Evolutionary conservation across 2,113 vertebrate species (phyloP), one percentile per base, ranked within the genome.

Genomic region (Ameiurus melas): DNA sequence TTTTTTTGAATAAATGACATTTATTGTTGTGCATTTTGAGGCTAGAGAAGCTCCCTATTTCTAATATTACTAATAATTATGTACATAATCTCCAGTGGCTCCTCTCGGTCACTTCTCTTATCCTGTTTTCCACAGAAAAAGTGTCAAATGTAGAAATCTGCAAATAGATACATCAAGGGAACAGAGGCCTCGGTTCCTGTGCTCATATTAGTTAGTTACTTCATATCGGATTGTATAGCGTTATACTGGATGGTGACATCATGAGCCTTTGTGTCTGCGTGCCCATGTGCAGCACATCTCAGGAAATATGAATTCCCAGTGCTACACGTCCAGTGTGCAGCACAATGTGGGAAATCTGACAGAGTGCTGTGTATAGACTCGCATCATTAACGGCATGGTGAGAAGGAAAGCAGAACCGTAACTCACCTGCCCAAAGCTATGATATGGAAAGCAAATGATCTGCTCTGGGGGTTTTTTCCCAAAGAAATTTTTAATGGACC

Each of bases 321-420:
- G 33, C 62, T 86, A 47, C 66, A 84, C 70, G 85, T 53, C 55
- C n/a, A 62, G 47, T 60, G 60, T 85, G 85, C 60, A 70, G 62
- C 43, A 80, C 84, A 87, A 55, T 84, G 83, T 66, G 55, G 84
- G 83, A 84, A 80, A 64, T 84, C 84, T 83, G 83, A 85, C 60
- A 85, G 89, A 90, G 89, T 68, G 86, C 43, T 68, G 88, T 90
- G 77, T 87, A 87, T 68, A 83, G 89, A 87, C 83, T 87, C 51
- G 75, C 70, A 55, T 89, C 88, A 92, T 90, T 89, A 90, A 85
- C 85, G 68, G 77, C 87, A 87, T 55, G 64, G 86, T 86, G 83
- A 89, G 87, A 83, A 81, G 86, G 77, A 71, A 83, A 33, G 64
- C 89, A 84, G 51, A 80, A 66, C 19, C 62, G 83, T 90, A 90